Conservation (phyloP, 2,797 vertebrate species). For the Pipistrellus nathusii region DNA sequence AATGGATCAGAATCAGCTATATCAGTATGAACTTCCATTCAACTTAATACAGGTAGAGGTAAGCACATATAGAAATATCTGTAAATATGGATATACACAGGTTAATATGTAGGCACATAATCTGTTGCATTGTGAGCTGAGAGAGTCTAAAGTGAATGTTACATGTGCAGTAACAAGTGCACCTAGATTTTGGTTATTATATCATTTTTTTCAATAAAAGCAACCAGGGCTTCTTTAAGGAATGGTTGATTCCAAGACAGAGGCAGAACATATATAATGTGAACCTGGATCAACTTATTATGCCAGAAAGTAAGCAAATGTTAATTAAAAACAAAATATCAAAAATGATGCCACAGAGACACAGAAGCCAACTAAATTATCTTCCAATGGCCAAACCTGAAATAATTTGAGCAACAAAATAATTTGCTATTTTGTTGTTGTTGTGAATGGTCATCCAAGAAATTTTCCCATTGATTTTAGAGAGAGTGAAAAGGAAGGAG, state of each 20-base stretch:
- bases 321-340: not conserved
- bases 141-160: not conserved
- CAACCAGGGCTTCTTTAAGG: not conserved
- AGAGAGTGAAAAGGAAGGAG: too few relatives aligned
- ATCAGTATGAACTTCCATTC: not conserved
- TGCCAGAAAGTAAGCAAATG: not conserved
- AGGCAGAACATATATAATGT: not conserved
- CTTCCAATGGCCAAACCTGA: not conserved
- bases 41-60: not conserved
- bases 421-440: not conserved
- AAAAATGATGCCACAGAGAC: not conserved
- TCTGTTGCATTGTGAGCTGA: not conserved
- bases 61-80: not conserved
- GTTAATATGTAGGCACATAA: not conserved
- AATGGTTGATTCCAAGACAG: not conserved
- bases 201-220: not conserved
- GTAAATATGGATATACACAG: too few relatives aligned
- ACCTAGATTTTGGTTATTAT: not conserved
- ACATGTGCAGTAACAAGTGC: not conserved
- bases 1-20: not conserved
- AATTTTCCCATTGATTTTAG: too few relatives aligned
- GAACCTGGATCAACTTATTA: not conserved
- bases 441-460: not conserved
- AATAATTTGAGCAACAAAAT: not conserved
- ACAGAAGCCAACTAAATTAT: not conserved